Evolutionary conservation across 2,113 vertebrate species (phyloP), one percentile per base, ranked within the genome.

Genomic region (Murina feae): DNA sequence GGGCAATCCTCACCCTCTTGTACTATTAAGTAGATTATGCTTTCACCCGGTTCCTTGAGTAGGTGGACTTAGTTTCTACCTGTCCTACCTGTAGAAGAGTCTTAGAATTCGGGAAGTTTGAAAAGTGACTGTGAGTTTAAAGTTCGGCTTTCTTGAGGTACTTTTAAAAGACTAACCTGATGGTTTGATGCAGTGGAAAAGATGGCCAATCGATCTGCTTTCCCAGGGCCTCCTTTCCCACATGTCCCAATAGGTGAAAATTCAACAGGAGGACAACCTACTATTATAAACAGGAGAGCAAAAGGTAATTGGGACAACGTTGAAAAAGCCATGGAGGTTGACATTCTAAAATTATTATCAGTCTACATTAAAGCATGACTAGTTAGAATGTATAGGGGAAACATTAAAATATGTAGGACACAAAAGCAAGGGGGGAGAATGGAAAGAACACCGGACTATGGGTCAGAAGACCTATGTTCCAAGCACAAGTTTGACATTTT

Each of bases 401-500:
- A 53, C 13, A 13, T 39, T 39, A 83, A 78, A 71, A 63, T 39
- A 68, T n/a, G 25, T 63, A 81, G n/a, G 23, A 42, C 25, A 90
- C n/a, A 84, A n/a, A 69, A n/a, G 9, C 42, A 86, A 5, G 78
- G 80, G 93, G 53, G 7, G 30, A 53, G 28, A 86, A 35, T 74
- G 42, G 69, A 87, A 93, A 55, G n/a, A 66, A 35, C 49, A 80
- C n/a, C 87, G 37, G 51, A 85, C 71, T 96, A 20, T 69, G 47
- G 35, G 78, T 89, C 72, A 78, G 68, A 91, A 82, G 30, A 82
- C 35, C 13, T 75, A 16, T 94, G 51, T 81, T 92, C 82, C 51
- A 75, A 78, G 51, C 39, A 90, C 68, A 89, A 21, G 39, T 93
- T 76, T 96, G 83, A 78, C 37, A 49, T 93, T 10, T 86, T 85